A percentile compares a stretch with the other conserved stretches of the same genome.
Conservation (phyloP, 2,113 vertebrate species). For the Cairina moschata region DNA sequence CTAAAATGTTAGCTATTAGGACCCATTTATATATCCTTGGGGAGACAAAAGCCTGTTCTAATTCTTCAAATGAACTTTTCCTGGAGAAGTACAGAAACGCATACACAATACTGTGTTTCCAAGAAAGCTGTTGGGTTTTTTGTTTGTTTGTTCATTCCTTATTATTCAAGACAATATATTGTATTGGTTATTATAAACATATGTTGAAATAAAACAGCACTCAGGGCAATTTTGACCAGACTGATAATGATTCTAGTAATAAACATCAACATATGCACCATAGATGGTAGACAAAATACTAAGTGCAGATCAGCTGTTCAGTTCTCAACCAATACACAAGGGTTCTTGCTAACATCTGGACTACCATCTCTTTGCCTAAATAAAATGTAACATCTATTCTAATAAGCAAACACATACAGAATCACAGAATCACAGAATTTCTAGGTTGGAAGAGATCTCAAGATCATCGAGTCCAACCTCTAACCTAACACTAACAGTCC, state of each 20-base stretch:
- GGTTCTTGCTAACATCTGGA: conserved; percentile 75
- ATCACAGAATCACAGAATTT: too few species aligned
- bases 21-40: not conserved
- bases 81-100: not conserved
- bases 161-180: not conserved
- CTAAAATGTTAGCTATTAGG: not conserved
- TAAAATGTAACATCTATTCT: conserved; percentile 52
- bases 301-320: conserved; percentile 65
- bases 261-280: conserved; percentile 68
- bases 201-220: conserved; percentile 43
- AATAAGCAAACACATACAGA: conserved; percentile 61
- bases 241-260: conserved; percentile 54
- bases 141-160: not conserved
- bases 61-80: not conserved
- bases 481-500: too few species aligned
- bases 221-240: conserved; percentile 62
- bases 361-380: conserved; percentile 54
- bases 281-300: conserved; percentile 31
- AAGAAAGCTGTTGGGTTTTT: not conserved
- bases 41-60: not conserved
- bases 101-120: not conserved
- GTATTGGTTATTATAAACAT: not conserved
- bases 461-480: too few species aligned
- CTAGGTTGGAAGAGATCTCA: too few species aligned
- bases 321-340: conserved; percentile 64